phyloP scores from a whole-genome alignment of 2,888 invertebrate species.

The Lycocerus yunnanus region DNA sequence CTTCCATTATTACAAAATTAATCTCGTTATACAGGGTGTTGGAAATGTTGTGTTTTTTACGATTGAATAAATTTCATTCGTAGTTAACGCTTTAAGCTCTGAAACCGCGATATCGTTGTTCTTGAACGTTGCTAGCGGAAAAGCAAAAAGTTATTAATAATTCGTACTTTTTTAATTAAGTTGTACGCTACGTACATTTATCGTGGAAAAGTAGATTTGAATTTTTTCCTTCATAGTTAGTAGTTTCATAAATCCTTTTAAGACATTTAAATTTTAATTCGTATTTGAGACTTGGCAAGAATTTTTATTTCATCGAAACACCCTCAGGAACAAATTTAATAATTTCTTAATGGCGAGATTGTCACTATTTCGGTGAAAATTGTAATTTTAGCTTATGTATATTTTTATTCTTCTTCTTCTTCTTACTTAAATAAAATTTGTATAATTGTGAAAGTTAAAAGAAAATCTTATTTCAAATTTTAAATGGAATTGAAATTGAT shows the following conservation, averaged over 20 bases:
- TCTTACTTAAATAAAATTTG: background rate
- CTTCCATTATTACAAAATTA: background rate
- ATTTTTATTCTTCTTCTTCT: background rate
- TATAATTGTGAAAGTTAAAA: background rate
- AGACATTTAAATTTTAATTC: background rate
- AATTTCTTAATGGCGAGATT: background rate
- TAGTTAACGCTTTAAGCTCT: background rate
- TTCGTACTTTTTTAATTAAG: conserved; percentile 26
- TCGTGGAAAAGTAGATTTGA: conserved; percentile 13
- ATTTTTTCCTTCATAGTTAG: background rate
- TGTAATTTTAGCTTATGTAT: background rate
- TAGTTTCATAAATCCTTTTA: background rate
- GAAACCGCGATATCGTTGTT: background rate
- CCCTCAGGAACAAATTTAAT: background rate
- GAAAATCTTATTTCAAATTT: background rate
- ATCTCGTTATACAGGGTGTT: background rate
- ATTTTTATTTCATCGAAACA: background rate
- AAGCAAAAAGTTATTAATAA: conserved; percentile 25
- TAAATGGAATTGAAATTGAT: background rate
- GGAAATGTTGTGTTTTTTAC: background rate
- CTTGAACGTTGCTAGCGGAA: background rate
- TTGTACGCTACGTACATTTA: conserved; percentile 19
- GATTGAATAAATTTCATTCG: background rate
- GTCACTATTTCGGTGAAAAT: background rate
- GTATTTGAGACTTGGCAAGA: background rate